phyloP scores from a whole-genome alignment of 2,113 vertebrate genomes.

The Tamias sibiricus region DNA sequence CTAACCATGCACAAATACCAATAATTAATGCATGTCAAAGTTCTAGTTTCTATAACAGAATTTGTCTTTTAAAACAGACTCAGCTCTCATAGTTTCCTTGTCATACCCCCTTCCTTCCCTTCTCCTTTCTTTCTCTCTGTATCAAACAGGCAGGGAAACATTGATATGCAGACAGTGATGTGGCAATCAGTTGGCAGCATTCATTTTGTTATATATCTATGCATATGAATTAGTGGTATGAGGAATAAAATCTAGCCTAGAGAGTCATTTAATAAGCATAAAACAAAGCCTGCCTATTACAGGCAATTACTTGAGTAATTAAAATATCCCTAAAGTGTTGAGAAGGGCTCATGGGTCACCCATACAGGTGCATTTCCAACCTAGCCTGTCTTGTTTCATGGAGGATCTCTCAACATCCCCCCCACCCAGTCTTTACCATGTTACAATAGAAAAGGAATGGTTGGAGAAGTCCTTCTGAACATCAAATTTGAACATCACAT shows the following conservation, averaged over 20 bases:
- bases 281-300: slow-evolving; percentile 69
- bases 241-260: slow-evolving; percentile 57
- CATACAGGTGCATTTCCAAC: background rate
- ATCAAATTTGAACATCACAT: slow-evolving; percentile 21
- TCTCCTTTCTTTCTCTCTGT: background rate
- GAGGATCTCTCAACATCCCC: background rate
- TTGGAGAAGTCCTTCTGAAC: slow-evolving; percentile 38
- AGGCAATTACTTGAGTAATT: slow-evolving; percentile 59
- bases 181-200: slow-evolving; percentile 37
- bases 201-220: slow-evolving; percentile 52
- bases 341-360: slow-evolving; percentile 30
- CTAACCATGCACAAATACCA: background rate
- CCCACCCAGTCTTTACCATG: background rate
- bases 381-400: background rate
- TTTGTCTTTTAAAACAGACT: slow-evolving; percentile 51
- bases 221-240: slow-evolving; percentile 59
- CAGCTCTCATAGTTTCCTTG: background rate
- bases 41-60: background rate
- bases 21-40: background rate
- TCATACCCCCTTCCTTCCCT: background rate
- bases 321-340: slow-evolving; percentile 49
- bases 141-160: slow-evolving; percentile 17
- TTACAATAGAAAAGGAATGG: background rate
- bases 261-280: slow-evolving; percentile 63
- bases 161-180: slow-evolving; percentile 53